A percentile compares a stretch with the other conserved stretches of the same genome.
phyloP scores from a whole-genome alignment of 2,797 vertebrate species.

The Diglossa cyanea region DNA sequence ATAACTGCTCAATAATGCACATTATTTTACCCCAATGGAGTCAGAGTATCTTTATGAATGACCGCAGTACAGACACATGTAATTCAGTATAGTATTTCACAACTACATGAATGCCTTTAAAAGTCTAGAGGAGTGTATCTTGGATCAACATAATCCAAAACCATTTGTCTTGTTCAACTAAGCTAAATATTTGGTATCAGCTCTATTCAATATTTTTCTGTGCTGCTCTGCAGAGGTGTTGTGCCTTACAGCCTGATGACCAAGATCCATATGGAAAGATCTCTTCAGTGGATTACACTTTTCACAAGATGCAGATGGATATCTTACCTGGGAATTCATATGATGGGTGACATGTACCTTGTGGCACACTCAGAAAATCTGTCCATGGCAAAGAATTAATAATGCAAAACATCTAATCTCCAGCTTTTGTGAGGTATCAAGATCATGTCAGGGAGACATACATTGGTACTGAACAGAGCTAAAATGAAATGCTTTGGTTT shows the following conservation, averaged over 20 bases:
- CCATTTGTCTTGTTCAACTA: not conserved
- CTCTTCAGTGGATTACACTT: not conserved
- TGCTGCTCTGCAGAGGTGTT: not conserved
- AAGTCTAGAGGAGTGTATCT: not conserved
- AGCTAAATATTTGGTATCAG: not conserved
- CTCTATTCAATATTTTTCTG: not conserved
- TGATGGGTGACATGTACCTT: not conserved
- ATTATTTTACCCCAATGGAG: not conserved
- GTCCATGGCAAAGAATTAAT: not conserved
- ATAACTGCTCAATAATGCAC: not conserved
- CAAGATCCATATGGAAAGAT: not conserved
- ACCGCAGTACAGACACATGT: not conserved
- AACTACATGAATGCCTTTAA: not conserved
- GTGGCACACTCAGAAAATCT: not conserved
- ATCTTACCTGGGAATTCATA: fast-evolving
- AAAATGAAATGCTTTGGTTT: conserved; percentile 19
- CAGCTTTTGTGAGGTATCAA: not conserved
- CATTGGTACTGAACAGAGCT: not conserved
- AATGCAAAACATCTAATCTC: not conserved
- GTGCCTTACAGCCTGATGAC: not conserved
- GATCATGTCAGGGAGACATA: not conserved
- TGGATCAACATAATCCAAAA: not conserved
- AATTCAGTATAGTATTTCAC: not conserved
- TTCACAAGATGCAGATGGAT: not conserved
- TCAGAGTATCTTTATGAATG: not conserved